A percentile compares a stretch with the other conserved stretches of the same genome.
Evolutionary conservation across 2,888 invertebrate species (phyloP).

Genomic region (Amitus sp.): DNA sequence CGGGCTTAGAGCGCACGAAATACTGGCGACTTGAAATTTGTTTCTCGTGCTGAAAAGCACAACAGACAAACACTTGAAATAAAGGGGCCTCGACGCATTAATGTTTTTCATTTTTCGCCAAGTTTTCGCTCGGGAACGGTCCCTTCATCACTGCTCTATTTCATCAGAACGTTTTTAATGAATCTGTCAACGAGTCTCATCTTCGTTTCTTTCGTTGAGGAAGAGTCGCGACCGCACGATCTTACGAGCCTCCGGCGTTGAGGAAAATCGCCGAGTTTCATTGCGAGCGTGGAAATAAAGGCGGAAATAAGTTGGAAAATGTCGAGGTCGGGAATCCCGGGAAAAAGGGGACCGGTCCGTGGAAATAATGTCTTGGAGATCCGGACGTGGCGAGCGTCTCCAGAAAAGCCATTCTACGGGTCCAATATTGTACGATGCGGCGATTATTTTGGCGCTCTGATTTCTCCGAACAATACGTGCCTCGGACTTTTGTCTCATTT

Average conservation of each 20-base stretch:
- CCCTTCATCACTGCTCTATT: constrained; percentile 41
- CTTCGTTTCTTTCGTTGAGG: too few relatives aligned
- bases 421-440: constrained; percentile 15
- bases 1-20: not conserved
- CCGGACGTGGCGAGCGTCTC: constrained; percentile 17
- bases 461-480: constrained; percentile 10
- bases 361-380: constrained; percentile 29
- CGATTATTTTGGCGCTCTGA: constrained; percentile 37
- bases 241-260: constrained; percentile 40
- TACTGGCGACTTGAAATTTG: too few relatives aligned
- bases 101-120: constrained; percentile 11
- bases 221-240: too few relatives aligned
- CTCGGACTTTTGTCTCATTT: not conserved
- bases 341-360: constrained; percentile 15
- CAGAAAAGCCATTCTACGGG: constrained; percentile 21
- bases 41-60: too few relatives aligned
- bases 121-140: constrained; percentile 28
- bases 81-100: constrained; percentile 27
- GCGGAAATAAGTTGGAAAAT: constrained; percentile 36
- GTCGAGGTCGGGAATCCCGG: constrained; percentile 26
- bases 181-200: constrained; percentile 38
- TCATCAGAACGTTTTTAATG: constrained; percentile 40
- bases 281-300: constrained; percentile 35
- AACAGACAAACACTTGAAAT: not conserved
- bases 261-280: constrained; percentile 27